Evolutionary conservation across 2,113 vertebrate genomes (phyloP), one percentile per base, ranked within the genome.

Genomic region (Ochotona curzoniae): DNA sequence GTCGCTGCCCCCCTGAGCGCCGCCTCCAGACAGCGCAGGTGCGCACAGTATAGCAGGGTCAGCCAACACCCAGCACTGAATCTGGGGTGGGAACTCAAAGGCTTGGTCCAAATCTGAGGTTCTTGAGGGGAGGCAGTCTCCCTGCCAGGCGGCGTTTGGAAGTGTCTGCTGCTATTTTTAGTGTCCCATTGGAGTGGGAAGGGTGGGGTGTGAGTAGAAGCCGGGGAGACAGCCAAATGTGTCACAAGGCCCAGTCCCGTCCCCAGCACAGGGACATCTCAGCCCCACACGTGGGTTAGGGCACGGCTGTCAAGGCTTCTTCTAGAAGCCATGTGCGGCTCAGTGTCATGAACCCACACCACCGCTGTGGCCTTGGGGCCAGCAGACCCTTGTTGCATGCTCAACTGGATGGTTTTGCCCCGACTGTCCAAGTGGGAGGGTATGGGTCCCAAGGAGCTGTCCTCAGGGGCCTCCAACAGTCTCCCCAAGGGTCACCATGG

Each of bases 321-420:
- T 49, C 67, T 8, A 12, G 32, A 28, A 38, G 67, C 49, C 2
- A 20, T 8, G 18, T 49, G 7, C 25, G 5, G 11, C 7, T 32
- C 26, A 32, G 32, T 18, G 32, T 38, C 83, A 5, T 13, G 38
- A 35, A n/a, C 13, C 28, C 28, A 21, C 10, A n/a, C 6, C 1
- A 0, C 4, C 25, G 14, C 38, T 21, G 12, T n/a, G 63, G 11
- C 63, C 28, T 2, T 13, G 0, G 25, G 26, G 64, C 10, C 30
- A n/a, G 30, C 17, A 4, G 15, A 7, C 7, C 26, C 66, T 63
- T 26, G 11, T 38, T 23, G 2, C 21, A 1, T 6, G 25, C 78
- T 63, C 9, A 69, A 25, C 66, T 73, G 17, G 18, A 9, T 47
- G 44, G 18, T 57, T 57, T 18, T 18, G 54, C 25, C 25, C 25